A percentile compares a stretch with the other conserved stretches of the same genome.
These are phyloP conservation scores for Pyxicephalus adspersus DNA, from an alignment of 2,113 vertebrate species.

Conservation along the genomic window DNA sequence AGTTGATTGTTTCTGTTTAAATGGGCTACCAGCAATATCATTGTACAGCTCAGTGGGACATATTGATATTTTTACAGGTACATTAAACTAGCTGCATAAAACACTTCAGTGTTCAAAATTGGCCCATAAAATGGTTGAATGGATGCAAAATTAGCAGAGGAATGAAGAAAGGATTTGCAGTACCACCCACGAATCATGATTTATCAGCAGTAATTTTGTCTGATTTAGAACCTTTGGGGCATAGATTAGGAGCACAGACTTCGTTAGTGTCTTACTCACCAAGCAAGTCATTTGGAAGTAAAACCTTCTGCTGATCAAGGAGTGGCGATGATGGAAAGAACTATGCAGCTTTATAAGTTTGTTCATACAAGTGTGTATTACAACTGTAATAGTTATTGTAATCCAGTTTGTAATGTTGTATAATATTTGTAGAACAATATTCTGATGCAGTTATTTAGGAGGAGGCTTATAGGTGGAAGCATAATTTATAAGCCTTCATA, in stretches of 20 bases:
- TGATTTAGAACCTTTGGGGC: neutral
- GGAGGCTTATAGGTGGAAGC: no score
- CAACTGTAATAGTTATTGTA: neutral
- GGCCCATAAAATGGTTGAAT: slow-evolving; percentile 25
- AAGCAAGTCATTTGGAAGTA: neutral
- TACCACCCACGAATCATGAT: neutral
- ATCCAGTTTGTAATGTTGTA: neutral
- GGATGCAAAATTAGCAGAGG: neutral
- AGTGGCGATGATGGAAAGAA: neutral
- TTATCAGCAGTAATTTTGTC: slow-evolving; percentile 18
- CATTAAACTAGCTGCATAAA: neutral
- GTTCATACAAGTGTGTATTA: neutral
- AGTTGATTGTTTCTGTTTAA: neutral
- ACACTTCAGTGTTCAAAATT: neutral
- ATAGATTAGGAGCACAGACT: slow-evolving; percentile 1
- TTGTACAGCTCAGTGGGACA: neutral
- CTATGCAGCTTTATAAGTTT: neutral
- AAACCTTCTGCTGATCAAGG: neutral
- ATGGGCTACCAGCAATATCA: neutral
- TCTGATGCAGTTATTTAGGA: neutral
- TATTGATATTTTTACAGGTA: slow-evolving; percentile 16
- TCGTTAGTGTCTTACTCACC: slow-evolving; percentile 19
- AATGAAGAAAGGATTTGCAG: neutral
- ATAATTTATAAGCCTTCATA: no score
- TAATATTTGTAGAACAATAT: neutral